These are phyloP conservation scores for Dolomedes plantarius DNA, from an alignment of 2,888 invertebrate genomes.

Conservation along the genomic window DNA sequence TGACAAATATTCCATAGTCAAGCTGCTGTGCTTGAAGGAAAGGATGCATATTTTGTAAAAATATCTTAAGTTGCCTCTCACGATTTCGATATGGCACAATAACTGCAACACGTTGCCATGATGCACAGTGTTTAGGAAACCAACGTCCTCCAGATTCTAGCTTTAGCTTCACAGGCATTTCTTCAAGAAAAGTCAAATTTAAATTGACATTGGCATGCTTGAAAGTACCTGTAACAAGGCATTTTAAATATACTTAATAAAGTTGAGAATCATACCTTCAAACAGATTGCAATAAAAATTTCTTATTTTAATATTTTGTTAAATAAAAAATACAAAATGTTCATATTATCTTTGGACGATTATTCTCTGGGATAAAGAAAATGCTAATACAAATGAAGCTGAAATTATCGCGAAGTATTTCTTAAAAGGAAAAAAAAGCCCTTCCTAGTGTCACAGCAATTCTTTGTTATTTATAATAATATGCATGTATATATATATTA, in stretches of 20 bases:
- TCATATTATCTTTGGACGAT: too few relatives aligned
- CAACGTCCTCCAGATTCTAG: conserved; percentile 69
- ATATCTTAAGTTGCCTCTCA: conserved; percentile 84
- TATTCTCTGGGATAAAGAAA: too few relatives aligned
- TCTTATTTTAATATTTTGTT: too few relatives aligned
- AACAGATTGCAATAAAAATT: background rate
- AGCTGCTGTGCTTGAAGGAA: conserved; percentile 88
- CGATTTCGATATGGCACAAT: conserved; percentile 90
- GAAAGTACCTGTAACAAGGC: conserved; percentile 26
- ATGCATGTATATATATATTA: too few relatives aligned
- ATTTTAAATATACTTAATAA: background rate
- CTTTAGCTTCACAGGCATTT: conserved; percentile 58
- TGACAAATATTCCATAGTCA: conserved; percentile 89
- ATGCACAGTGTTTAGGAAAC: conserved; percentile 68
- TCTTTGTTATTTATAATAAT: too few relatives aligned
- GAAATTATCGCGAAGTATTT: too few relatives aligned
- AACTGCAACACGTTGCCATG: conserved; percentile 72
- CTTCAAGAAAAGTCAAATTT: conserved; percentile 41
- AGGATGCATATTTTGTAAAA: conserved; percentile 90
- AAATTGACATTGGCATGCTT: conserved; percentile 31
- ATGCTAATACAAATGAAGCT: too few relatives aligned
- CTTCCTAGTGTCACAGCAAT: too few relatives aligned
- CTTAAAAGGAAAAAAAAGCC: too few relatives aligned
- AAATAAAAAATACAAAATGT: too few relatives aligned
- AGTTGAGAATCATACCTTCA: too few relatives aligned